These are phyloP conservation scores for Centropristis striata DNA, from an alignment of 2,113 vertebrate species.

Conservation along the genomic window DNA sequence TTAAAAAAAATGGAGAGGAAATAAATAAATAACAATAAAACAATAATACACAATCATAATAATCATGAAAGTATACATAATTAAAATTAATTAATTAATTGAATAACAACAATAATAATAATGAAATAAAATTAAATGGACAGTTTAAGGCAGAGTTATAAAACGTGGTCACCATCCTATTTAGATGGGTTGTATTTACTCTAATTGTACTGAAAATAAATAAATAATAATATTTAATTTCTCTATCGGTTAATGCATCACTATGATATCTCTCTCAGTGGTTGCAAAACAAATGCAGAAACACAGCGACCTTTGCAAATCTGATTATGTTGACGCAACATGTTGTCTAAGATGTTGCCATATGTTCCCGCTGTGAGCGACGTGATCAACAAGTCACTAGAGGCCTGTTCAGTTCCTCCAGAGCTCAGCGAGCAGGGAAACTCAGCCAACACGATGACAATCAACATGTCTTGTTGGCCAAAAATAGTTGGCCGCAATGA, in stretches of 20 bases:
- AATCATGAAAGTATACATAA: too few relatives aligned
- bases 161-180: too few relatives aligned
- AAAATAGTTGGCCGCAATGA: conserved; percentile 22
- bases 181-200: neutral
- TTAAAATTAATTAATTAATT: too few relatives aligned
- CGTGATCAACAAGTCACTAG: conserved; percentile 27
- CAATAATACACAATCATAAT: too few relatives aligned
- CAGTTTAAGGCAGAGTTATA: too few relatives aligned
- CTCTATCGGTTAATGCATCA: conserved; percentile 13
- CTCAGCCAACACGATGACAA: conserved; percentile 35
- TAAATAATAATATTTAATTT: neutral
- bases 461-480: conserved; percentile 29
- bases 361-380: conserved; percentile 44
- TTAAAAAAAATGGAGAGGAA: too few relatives aligned
- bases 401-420: conserved; percentile 36
- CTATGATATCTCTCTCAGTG: conserved; percentile 28
- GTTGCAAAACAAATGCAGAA: conserved; percentile 23
- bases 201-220: neutral
- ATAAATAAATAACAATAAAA: too few relatives aligned
- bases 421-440: conserved; percentile 29
- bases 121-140: too few relatives aligned
- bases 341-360: conserved; percentile 34
- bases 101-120: too few relatives aligned
- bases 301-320: conserved; percentile 35
- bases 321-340: conserved; percentile 8